phyloP scores from a whole-genome alignment of 2,113 vertebrate species.

The Ascaphus truei region DNA sequence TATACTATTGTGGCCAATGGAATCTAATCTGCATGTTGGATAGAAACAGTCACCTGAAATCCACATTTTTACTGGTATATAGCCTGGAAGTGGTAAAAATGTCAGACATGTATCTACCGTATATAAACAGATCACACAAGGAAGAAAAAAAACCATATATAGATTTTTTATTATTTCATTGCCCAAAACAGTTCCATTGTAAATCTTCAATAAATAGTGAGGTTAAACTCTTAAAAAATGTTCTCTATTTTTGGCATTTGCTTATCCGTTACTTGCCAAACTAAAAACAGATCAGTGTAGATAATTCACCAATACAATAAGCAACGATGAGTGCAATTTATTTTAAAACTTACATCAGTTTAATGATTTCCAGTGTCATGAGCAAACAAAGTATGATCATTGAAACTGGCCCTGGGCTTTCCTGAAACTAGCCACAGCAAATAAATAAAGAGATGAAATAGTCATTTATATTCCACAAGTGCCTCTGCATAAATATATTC shows the following conservation, averaged over 20 bases:
- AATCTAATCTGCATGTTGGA: no score
- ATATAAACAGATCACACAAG: background rate
- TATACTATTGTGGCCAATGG: no score
- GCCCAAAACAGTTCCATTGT: background rate
- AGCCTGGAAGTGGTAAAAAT: no score
- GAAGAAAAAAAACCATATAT: background rate
- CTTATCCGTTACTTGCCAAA: constrained; percentile 55
- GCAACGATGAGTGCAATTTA: constrained; percentile 53
- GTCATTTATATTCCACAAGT: constrained; percentile 38
- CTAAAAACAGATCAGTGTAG: constrained; percentile 57
- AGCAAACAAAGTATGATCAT: constrained; percentile 21
- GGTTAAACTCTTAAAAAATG: constrained; percentile 57
- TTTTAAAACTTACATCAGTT: constrained; percentile 41
- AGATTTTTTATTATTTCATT: background rate
- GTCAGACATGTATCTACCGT: no score
- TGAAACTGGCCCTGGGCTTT: constrained; percentile 16
- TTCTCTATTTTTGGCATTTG: constrained; percentile 64
- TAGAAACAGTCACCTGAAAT: no score
- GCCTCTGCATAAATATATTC: background rate
- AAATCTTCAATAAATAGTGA: constrained; percentile 57
- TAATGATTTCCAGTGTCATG: constrained; percentile 44
- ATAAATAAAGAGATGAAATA: constrained; percentile 27
- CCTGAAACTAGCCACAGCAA: constrained; percentile 32
- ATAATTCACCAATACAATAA: constrained; percentile 50
- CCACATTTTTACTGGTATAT: no score